phyloP scores from a whole-genome alignment of 2,113 vertebrate species.

The Menidia beryllina region DNA sequence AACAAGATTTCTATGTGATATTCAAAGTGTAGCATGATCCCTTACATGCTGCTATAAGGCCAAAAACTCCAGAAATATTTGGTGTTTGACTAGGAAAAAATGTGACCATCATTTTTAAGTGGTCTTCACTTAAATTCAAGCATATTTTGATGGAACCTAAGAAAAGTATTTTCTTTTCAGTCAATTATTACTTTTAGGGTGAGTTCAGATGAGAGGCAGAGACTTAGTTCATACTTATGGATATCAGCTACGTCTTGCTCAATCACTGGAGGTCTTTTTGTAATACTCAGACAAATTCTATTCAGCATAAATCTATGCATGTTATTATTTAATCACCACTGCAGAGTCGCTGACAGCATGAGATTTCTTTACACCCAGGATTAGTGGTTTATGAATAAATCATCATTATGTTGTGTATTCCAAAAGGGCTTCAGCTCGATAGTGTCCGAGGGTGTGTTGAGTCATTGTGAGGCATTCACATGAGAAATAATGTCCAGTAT shows the following conservation, averaged over 20 bases:
- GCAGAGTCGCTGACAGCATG: conserved; percentile 11
- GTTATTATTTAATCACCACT: conserved; percentile 17
- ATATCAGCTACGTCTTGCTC: background rate
- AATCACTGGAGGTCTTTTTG: background rate
- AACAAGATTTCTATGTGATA: background rate
- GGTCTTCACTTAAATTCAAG: conserved; percentile 32
- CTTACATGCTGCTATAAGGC: conserved; percentile 28
- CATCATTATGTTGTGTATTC: background rate
- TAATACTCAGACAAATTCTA: background rate
- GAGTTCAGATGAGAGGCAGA: background rate
- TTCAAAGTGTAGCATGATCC: background rate
- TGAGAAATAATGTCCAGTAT: conserved; percentile 22
- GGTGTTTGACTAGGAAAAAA: conserved; percentile 16
- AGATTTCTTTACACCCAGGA: conserved; percentile 29
- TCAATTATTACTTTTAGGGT: background rate
- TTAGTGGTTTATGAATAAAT: conserved; percentile 27
- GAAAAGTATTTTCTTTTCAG: background rate
- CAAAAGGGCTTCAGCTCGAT: background rate
- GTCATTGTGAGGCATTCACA: conserved; percentile 11
- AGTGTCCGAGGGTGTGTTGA: background rate
- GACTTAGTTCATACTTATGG: background rate
- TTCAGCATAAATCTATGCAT: conserved; percentile 3
- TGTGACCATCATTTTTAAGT: too few relatives aligned
- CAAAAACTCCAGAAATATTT: conserved; percentile 6
- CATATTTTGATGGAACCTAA: conserved; percentile 6